Evolutionary conservation across 2,888 invertebrate species (phyloP), one percentile per base, ranked within the genome.

Genomic region (Bembecia ichneumoniformis): DNA sequence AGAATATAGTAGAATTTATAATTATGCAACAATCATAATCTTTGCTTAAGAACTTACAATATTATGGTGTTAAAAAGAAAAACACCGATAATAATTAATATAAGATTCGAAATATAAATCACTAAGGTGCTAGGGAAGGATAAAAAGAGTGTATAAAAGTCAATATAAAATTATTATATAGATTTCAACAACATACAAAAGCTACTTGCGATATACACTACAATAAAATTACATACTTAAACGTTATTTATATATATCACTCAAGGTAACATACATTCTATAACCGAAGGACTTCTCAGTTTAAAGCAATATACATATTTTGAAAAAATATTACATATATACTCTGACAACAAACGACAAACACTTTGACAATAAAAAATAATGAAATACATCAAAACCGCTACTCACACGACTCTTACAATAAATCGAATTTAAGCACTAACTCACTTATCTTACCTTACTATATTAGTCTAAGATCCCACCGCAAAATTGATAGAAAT

Each of bases 141-240:
- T 84, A 82, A 87, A 84, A 84, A 74, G 77, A 84, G 86, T 86
- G 87, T 87, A 87, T 82, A 86, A 87, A 87, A 87, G 74, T 86
- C 78, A 66, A 72, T 84, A 86, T 73, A 86, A 84, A 86, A 84
- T 77, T 79, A 76, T 81, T 74, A 76, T 78, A 80, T 79, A 82
- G 80, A 75, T 80, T 77, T 13, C 80, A 84, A 82, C 82, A 83
- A 79, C 76, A 86, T 87, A 87, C 86, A 87, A 87, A 87, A 87
- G 86, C 87, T 87, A 87, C 86, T 70, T 58, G 70, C 77, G 66
- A 65, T 74, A 73, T 71, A 73, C 63, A 64, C 71, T 79, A 80
- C 68, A 67, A 68, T 77, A 75, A 73, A 71, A 57, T 72, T 76
- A 79, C 75, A 71, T 82, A 77, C 76, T 72, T 82, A 77, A 78